phyloP scores from a whole-genome alignment of 2,113 vertebrate species.

The Chaetops frenatus region DNA sequence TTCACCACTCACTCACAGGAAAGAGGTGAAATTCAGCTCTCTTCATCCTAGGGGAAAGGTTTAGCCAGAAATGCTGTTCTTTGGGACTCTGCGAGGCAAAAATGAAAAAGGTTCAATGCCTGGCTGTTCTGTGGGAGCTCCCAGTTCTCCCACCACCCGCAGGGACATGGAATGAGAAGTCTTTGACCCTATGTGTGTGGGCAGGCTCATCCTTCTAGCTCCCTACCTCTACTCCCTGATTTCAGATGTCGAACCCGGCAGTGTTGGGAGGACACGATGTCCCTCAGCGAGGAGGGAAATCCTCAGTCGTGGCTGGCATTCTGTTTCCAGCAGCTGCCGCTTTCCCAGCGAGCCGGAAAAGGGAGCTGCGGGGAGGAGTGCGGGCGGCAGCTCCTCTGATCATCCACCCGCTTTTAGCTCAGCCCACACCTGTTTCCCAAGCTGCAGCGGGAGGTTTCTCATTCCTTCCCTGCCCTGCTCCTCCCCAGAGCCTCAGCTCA shows the following conservation, averaged over 20 bases:
- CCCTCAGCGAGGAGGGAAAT: rapidly evolving
- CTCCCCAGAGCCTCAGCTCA: background rate
- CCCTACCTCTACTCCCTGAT: background rate
- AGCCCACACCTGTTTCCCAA: background rate
- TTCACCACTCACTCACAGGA: background rate
- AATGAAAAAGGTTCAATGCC: background rate
- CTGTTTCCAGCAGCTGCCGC: rapidly evolving
- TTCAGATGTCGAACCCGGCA: background rate
- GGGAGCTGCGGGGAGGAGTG: background rate
- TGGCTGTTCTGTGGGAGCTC: background rate
- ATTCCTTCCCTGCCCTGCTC: background rate
- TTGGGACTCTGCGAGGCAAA: background rate
- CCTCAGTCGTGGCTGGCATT: background rate
- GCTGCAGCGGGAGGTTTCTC: background rate
- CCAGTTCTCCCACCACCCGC: background rate
- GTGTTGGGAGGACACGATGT: background rate
- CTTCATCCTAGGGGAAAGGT: background rate
- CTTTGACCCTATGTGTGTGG: rapidly evolving
- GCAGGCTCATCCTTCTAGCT: background rate
- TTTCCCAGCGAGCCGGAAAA: background rate
- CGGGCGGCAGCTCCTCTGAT: background rate
- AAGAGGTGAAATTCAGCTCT: background rate
- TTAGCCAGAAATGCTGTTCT: background rate
- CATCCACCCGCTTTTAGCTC: background rate
- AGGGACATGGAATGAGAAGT: rapidly evolving